A percentile compares a stretch with the other conserved stretches of the same genome.
These are phyloP conservation scores for Erpornis zantholeuca DNA, from an alignment of 2,113 vertebrate genomes.

Conservation along the genomic window DNA sequence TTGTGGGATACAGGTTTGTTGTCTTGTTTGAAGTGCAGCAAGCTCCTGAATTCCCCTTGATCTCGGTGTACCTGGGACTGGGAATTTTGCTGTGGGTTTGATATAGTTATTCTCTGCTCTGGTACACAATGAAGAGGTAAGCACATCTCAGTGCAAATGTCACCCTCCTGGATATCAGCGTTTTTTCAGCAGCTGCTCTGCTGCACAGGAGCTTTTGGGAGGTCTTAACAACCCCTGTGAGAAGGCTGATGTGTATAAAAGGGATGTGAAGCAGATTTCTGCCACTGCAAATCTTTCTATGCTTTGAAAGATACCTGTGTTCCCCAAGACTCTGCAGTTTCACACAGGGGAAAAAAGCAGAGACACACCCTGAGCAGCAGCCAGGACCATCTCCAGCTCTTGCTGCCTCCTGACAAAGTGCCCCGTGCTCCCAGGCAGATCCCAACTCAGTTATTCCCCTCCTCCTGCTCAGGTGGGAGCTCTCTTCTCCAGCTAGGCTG, in stretches of 20 bases:
- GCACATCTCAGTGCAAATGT: background rate
- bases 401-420: background rate
- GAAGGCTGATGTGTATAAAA: background rate
- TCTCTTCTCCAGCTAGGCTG: background rate
- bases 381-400: background rate
- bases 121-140: background rate
- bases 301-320: background rate
- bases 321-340: background rate
- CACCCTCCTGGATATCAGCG: background rate
- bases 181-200: background rate
- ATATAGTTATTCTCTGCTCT: background rate
- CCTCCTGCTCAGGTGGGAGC: background rate
- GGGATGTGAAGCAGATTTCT: background rate
- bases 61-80: background rate
- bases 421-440: accelerated
- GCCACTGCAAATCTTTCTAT: background rate
- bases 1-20: background rate
- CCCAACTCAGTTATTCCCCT: background rate
- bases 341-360: background rate
- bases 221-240: background rate
- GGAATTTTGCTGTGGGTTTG: background rate
- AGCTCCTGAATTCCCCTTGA: background rate
- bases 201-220: background rate
- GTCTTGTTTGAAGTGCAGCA: background rate
- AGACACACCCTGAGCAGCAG: background rate